phyloP scores from a whole-genome alignment of 1,140 invertebrate genomes.

The Tenebrio molitor region DNA sequence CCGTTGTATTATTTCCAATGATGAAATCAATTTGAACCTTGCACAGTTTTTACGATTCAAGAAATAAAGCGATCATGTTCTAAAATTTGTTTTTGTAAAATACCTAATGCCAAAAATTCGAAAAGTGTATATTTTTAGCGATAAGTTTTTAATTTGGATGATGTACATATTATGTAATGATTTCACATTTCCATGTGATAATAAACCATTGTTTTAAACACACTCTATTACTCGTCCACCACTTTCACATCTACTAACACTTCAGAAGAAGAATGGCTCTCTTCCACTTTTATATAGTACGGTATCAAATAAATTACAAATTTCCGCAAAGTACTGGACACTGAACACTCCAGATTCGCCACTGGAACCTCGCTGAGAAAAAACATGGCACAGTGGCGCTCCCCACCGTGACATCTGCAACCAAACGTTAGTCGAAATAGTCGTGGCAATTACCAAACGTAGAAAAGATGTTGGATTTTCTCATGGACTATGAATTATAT shows the following conservation, averaged over 20 bases:
- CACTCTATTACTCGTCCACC: neutral
- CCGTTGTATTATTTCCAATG: constrained; percentile 29
- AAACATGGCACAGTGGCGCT: constrained; percentile 73
- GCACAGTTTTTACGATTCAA: constrained; percentile 51
- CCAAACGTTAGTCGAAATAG: constrained; percentile 30
- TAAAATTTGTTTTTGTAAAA: constrained; percentile 55
- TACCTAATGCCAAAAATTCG: constrained; percentile 41
- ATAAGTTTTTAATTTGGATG: constrained; percentile 44
- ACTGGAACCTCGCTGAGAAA: constrained; percentile 74
- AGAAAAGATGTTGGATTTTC: too few relatives aligned
- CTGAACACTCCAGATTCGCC: constrained; percentile 71
- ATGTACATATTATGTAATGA: constrained; percentile 54
- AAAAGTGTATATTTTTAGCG: constrained; percentile 51
- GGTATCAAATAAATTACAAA: constrained; percentile 52
- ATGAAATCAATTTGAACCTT: constrained; percentile 36
- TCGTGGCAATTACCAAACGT: constrained; percentile 56
- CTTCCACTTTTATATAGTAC: constrained; percentile 8
- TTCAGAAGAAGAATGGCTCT: neutral
- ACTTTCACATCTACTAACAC: too few relatives aligned
- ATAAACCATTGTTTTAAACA: constrained; percentile 46
- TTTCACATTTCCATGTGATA: constrained; percentile 54
- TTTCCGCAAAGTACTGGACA: constrained; percentile 60
- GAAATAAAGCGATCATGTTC: constrained; percentile 50
- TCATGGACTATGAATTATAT: too few relatives aligned
- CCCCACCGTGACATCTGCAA: constrained; percentile 70